Percentiles rank a stretch among this genome's conserved stretches.
These are phyloP conservation scores for Drosophila melanosoma DNA, from an alignment of 2,888 invertebrate species.

Conservation along the genomic window DNA sequence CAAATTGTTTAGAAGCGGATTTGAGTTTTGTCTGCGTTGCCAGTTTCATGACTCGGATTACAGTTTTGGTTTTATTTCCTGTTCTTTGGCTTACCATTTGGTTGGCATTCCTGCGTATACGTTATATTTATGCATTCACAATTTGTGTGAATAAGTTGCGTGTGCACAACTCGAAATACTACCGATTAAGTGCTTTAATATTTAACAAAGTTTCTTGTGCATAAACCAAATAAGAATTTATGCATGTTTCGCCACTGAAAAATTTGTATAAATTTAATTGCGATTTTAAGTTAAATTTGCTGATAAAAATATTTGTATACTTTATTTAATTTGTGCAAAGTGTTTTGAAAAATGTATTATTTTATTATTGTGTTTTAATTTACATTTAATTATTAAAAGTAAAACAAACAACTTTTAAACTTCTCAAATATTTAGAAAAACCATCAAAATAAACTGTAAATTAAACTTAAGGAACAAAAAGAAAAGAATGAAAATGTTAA, in stretches of 20 bases:
- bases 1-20: slow-evolving; percentile 69
- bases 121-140: slow-evolving; percentile 41
- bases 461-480: slow-evolving; percentile 2
- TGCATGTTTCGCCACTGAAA: background rate
- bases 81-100: slow-evolving; percentile 35
- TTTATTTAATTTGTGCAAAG: background rate
- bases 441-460: background rate
- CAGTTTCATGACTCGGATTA: slow-evolving; percentile 67
- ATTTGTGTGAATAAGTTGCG: slow-evolving; percentile 32
- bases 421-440: background rate
- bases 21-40: slow-evolving; percentile 40
- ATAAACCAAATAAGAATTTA: slow-evolving; percentile 4
- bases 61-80: slow-evolving; percentile 57
- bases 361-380: background rate
- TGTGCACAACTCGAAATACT: slow-evolving; percentile 11
- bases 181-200: slow-evolving; percentile 28
- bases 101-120: slow-evolving; percentile 45
- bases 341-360: background rate
- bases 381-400: background rate
- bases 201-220: slow-evolving; percentile 12
- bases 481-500: slow-evolving; percentile 14
- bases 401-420: background rate
- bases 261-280: no score
- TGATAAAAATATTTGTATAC: background rate
- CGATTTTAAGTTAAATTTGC: background rate